Evolutionary conservation across 1,140 invertebrate genomes (phyloP).

Genomic region (Psilanteris sp.): DNA sequence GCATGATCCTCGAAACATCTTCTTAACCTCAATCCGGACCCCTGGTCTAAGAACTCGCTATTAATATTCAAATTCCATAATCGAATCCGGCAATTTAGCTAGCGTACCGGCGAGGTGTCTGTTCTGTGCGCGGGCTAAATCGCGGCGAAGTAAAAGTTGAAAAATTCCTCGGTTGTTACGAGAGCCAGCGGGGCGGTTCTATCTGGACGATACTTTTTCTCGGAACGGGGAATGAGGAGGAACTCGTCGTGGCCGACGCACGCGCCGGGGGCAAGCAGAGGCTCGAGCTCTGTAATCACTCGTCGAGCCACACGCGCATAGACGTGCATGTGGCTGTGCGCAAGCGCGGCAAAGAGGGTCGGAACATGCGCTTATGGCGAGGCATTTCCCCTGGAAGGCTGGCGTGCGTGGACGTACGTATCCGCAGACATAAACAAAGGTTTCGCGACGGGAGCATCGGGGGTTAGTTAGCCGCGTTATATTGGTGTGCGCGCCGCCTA

Average conservation of each 20-base stretch:
- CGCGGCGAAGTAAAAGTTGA: constrained; percentile 56
- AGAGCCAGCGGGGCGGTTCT: constrained; percentile 45
- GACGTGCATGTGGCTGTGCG: constrained; percentile 44
- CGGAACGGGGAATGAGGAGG: constrained; percentile 55
- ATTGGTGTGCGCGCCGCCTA: constrained; percentile 36
- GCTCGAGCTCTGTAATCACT: constrained; percentile 79
- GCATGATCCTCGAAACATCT: too few relatives aligned
- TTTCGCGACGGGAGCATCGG: constrained; percentile 60
- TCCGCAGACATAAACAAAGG: constrained; percentile 60
- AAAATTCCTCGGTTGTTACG: constrained; percentile 23
- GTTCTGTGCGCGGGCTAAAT: constrained; percentile 31
- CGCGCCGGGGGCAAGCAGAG: constrained; percentile 79
- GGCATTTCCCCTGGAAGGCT: constrained; percentile 28
- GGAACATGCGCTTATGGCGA: constrained; percentile 11
- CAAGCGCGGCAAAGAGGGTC: constrained; percentile 33
- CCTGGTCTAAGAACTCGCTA: not conserved
- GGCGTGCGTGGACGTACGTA: constrained; percentile 44
- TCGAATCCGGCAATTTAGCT: constrained; percentile 22
- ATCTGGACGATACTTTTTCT: constrained; percentile 42
- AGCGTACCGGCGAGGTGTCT: constrained; percentile 23
- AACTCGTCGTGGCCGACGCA: constrained; percentile 70
- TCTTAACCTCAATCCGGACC: not conserved
- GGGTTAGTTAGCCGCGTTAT: constrained; percentile 35
- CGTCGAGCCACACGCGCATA: constrained; percentile 66
- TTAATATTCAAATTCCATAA: constrained; percentile 45